Conservation (phyloP, 2,113 vertebrate genomes). For the Chaenocephalus aceratus region DNA sequence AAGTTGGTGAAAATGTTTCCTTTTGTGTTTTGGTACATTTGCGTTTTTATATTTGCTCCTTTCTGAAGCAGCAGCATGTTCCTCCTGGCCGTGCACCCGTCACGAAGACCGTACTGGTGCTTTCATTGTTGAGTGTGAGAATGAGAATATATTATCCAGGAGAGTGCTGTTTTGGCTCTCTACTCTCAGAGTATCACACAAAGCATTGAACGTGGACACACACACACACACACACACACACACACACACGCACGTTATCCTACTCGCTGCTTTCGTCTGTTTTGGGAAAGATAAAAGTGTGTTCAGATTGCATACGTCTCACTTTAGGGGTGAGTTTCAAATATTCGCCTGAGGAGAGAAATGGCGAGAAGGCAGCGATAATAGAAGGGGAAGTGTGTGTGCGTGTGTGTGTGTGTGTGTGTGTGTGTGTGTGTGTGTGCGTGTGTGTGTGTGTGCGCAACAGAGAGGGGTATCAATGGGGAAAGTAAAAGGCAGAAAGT, state of each 20-base stretch:
- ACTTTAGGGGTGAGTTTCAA: slow-evolving; percentile 31
- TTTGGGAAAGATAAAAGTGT: slow-evolving; percentile 60
- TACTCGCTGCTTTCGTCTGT: slow-evolving; percentile 27
- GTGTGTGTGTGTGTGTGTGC: background rate
- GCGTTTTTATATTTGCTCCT: too few species aligned
- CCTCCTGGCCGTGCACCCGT: too few species aligned
- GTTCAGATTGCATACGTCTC: slow-evolving; percentile 42
- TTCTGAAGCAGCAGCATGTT: too few species aligned
- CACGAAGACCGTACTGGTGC: too few species aligned
- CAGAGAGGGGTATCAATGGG: background rate
- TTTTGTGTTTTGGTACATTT: too few species aligned
- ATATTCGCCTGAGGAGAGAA: slow-evolving; percentile 37
- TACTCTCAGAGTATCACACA: slow-evolving; percentile 29
- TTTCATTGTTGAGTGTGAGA: slow-evolving; percentile 1
- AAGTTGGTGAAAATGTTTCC: too few species aligned
- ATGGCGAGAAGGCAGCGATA: background rate
- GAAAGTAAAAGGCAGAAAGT: slow-evolving; percentile 31
- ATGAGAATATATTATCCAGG: slow-evolving; percentile 6
- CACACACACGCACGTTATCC: slow-evolving; percentile 5
- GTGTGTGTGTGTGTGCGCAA: background rate
- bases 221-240: background rate
- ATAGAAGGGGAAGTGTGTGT: background rate
- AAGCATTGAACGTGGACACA: background rate
- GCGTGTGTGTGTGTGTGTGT: background rate
- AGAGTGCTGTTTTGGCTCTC: too few species aligned